phyloP scores from a whole-genome alignment of 2,113 vertebrate genomes.

The Colinus virginianus region DNA sequence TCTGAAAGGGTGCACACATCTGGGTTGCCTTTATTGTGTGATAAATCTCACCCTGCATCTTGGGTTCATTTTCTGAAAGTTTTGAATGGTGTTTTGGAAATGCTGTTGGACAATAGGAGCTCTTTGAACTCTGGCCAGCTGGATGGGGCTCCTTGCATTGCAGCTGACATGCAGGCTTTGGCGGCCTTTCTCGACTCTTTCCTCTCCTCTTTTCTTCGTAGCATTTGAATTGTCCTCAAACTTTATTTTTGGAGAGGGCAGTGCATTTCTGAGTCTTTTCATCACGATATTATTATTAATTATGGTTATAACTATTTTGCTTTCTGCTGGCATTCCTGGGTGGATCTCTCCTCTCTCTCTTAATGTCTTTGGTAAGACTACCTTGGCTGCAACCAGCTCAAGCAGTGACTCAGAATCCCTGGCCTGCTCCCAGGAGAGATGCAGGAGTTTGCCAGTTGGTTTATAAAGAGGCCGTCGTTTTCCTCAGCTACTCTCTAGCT shows the following conservation, averaged over 20 bases:
- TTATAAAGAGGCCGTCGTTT: constrained; percentile 63
- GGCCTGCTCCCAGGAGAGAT: constrained; percentile 60
- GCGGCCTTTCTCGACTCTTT: constrained; percentile 58
- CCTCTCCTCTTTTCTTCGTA: constrained; percentile 51
- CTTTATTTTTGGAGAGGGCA: constrained; percentile 77
- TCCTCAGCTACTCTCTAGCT: constrained; percentile 18
- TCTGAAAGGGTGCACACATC: background rate
- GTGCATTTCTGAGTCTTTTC: constrained; percentile 47
- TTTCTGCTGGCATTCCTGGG: constrained; percentile 61
- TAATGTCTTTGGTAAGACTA: constrained; percentile 58
- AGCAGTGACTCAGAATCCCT: constrained; percentile 71
- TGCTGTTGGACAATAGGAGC: constrained; percentile 66
- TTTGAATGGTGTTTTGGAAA: constrained; percentile 69
- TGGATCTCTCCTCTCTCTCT: constrained; percentile 52
- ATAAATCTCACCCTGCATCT: constrained; percentile 71
- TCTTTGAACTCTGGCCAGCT: constrained; percentile 69
- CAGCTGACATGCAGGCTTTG: constrained; percentile 74
- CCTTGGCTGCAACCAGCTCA: constrained; percentile 48
- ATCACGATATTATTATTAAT: constrained; percentile 62
- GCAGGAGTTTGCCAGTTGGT: constrained; percentile 54
- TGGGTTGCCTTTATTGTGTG: constrained; percentile 55
- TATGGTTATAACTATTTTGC: constrained; percentile 44
- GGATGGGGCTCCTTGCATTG: constrained; percentile 51
- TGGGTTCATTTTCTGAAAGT: constrained; percentile 71
- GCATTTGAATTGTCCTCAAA: constrained; percentile 69